These are phyloP conservation scores for Megalonaias nervosa DNA, from an alignment of 1,140 invertebrate species.

Conservation along the genomic window DNA sequence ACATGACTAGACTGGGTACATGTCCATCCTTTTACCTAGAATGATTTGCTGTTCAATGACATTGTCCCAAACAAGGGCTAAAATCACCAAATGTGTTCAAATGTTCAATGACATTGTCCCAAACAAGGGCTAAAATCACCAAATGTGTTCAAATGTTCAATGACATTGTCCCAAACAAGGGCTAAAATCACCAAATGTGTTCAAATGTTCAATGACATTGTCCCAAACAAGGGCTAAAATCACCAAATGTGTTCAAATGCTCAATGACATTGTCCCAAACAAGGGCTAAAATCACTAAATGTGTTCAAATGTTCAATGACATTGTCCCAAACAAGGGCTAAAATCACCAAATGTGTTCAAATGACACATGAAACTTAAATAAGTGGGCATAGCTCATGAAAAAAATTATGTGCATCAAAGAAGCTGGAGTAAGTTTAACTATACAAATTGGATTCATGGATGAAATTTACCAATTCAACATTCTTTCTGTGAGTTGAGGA, in stretches of 20 bases:
- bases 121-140: background rate
- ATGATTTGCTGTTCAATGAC: background rate
- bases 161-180: background rate
- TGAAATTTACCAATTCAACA: conserved; percentile 72
- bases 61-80: background rate
- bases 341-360: background rate
- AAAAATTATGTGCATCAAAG: background rate
- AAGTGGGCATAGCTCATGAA: background rate
- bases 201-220: too few relatives aligned
- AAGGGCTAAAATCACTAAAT: background rate
- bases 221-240: too few relatives aligned
- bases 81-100: background rate
- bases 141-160: background rate
- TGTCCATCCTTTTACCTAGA: background rate
- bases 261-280: background rate
- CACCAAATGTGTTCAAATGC: background rate
- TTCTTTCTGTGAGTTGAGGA: conserved; percentile 73
- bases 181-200: background rate
- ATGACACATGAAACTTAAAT: background rate
- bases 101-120: background rate
- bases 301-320: background rate
- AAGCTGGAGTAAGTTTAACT: background rate
- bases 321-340: background rate
- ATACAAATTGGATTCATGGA: background rate
- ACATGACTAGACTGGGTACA: too few relatives aligned